Evolutionary conservation across 2,888 invertebrate genomes (phyloP), one percentile per base, ranked within the genome.

Genomic region (Eupithecia subumbrata): DNA sequence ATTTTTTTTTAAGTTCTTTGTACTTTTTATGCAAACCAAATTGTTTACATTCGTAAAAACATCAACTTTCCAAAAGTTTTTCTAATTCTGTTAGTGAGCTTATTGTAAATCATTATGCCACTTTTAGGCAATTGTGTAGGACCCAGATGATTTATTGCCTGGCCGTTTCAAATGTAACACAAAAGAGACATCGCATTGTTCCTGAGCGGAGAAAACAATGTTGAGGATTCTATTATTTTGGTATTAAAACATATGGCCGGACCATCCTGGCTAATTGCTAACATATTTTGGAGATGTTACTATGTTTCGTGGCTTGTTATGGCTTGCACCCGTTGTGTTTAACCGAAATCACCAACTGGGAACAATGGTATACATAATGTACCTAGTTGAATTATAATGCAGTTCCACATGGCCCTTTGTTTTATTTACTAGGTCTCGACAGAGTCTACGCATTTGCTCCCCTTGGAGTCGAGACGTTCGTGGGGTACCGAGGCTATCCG

Each of bases 81-180:
- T 63, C 48, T 34, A 37, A 48, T 45, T 34, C 48, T 45, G 40
- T 9, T 56, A n/a, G 67, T 71, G 37, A 48, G 66, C 60, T 68
- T 63, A 70, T 75, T 72, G 75, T 80, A 79, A 80, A 79, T 78
- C 75, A 73, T 69, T 72, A 72, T 78, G 77, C 67, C 75, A 80
- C 72, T 82, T 81, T 76, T 78, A 80, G 77, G 80, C 81, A 80
- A 82, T 77, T 72, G 74, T 80, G 71, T 70, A 56, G 48, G 63
- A 68, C n/a, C 22, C 34, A 0, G 69, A 77, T 84, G 83, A 86
- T 85, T 84, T 85, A 85, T 68, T 68, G 43, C 14, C 25, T 78
- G 76, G 74, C 75, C 74, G 75, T 79, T 82, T 81, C 74, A 45
- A 76, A 76, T 40, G 30, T 40, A 30, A 71, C 40, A 79, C 76